phyloP scores from a whole-genome alignment of 2,888 invertebrate species.

The Agapostemon virescens region DNA sequence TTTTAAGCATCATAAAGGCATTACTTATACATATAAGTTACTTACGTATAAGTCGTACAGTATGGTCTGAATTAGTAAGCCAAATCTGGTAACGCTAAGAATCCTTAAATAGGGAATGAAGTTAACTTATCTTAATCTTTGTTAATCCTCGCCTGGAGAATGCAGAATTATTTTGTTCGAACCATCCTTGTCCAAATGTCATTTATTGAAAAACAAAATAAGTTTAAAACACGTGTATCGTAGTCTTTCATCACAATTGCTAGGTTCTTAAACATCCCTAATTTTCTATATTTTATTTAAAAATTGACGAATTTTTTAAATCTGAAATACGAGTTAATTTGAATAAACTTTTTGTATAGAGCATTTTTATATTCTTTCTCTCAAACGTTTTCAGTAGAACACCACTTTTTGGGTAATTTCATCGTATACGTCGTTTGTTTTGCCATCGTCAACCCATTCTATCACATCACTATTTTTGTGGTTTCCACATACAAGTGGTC shows the following conservation, averaged over 20 bases:
- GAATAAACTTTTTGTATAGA: neutral
- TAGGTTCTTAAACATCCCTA: neutral
- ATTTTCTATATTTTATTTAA: neutral
- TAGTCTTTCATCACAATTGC: neutral
- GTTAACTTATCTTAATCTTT: neutral
- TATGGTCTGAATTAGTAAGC: neutral
- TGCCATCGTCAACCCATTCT: no score
- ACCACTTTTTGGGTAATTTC: no score
- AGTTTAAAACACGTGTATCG: neutral
- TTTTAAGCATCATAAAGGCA: neutral
- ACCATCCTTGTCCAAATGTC: neutral
- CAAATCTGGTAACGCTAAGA: neutral
- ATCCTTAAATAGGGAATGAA: neutral
- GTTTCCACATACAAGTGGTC: no score
- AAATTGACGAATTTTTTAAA: neutral
- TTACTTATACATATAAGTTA: slow-evolving; percentile 2
- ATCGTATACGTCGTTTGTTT: no score
- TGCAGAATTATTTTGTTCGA: neutral
- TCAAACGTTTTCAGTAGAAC: no score
- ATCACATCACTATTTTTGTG: no score
- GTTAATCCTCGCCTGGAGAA: slow-evolving; percentile 4
- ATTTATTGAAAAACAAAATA: neutral
- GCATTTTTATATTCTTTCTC: neutral
- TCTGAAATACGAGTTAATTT: no score
- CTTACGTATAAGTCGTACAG: neutral